Conservation (phyloP, 2,797 vertebrate genomes). For the Sebastes goodei region DNA sequence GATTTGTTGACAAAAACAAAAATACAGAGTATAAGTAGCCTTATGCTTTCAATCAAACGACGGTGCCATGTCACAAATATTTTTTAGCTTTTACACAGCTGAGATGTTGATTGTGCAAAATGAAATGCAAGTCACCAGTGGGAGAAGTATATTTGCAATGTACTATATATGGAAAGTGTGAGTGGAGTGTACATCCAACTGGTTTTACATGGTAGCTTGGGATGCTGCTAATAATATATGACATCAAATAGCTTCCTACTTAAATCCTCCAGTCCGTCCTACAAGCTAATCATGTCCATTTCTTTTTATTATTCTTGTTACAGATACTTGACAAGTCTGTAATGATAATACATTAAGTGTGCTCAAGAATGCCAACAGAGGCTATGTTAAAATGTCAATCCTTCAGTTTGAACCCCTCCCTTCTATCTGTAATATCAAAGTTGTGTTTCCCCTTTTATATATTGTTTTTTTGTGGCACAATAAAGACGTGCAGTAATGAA, state of each 20-base stretch:
- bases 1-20: background rate
- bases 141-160: background rate
- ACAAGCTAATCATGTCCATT: background rate
- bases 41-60: background rate
- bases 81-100: background rate
- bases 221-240: background rate
- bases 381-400: background rate
- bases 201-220: background rate
- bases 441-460: background rate
- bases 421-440: background rate
- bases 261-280: background rate
- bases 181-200: background rate
- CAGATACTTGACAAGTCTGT: background rate
- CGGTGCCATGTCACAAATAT: too few relatives aligned
- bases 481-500: background rate
- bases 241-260: constrained; percentile 2
- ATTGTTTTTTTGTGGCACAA: background rate
- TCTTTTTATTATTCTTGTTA: background rate
- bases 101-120: background rate
- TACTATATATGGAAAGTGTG: background rate
- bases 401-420: background rate
- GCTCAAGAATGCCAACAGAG: background rate
- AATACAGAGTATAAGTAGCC: background rate
- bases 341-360: background rate
- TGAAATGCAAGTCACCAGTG: background rate